Conservation (phyloP, 1,140 invertebrate species). For the Wiebesia pumilae region DNA sequence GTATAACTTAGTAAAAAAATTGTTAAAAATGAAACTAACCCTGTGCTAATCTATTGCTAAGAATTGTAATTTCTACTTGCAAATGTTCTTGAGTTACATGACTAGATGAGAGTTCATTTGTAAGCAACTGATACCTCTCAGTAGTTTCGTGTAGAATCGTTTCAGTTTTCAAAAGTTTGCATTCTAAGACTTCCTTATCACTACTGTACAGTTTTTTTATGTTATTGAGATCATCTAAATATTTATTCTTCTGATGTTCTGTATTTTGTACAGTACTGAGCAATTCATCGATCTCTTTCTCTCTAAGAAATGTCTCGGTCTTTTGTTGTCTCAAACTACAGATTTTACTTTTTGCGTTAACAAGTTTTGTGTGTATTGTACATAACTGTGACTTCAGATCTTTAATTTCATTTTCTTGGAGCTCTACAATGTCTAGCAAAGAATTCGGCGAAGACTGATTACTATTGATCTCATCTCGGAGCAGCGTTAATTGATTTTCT, state of each 20-base stretch:
- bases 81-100: constrained; percentile 74
- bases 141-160: constrained; percentile 79
- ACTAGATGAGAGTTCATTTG: constrained; percentile 79
- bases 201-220: constrained; percentile 79
- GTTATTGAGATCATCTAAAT: constrained; percentile 80
- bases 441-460: constrained; percentile 68
- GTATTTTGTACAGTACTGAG: constrained; percentile 81
- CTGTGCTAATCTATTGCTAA: constrained; percentile 78
- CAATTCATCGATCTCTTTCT: constrained; percentile 84
- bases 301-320: constrained; percentile 74
- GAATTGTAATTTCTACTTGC: constrained; percentile 63
- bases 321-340: constrained; percentile 82
- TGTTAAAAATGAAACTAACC: constrained; percentile 55
- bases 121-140: constrained; percentile 78
- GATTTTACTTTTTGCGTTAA: constrained; percentile 80
- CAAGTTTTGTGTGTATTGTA: constrained; percentile 66
- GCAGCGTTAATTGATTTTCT: constrained; percentile 76
- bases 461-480: constrained; percentile 74
- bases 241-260: constrained; percentile 83
- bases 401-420: constrained; percentile 81
- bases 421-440: constrained; percentile 77
- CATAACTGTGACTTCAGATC: constrained; percentile 78
- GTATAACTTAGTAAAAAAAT: too few species aligned
- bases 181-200: constrained; percentile 81
- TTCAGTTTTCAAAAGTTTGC: constrained; percentile 78